phyloP scores from a whole-genome alignment of 37 sponge, comb jelly and placozoan species.

The Dysidea cf. avara region DNA sequence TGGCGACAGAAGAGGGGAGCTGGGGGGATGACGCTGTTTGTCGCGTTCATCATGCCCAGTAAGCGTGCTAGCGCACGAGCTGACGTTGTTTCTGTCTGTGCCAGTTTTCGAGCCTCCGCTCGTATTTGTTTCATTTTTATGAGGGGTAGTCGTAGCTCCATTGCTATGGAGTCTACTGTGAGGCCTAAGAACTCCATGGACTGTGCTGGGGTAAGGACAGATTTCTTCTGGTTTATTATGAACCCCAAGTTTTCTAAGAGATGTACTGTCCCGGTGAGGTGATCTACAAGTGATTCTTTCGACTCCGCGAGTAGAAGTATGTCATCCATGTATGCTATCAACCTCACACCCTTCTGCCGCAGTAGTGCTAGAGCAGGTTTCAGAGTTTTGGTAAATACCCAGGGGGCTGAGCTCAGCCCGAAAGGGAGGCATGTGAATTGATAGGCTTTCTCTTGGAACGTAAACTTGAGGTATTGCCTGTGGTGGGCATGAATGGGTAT shows the following conservation, averaged over 20 bases:
- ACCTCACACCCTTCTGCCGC: conserved; percentile 7
- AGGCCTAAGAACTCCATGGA: conserved; percentile 10
- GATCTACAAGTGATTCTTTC: neutral
- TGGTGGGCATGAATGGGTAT: too few species aligned
- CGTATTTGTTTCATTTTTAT: too few species aligned
- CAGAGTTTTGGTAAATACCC: conserved; percentile 41
- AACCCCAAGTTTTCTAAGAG: conserved; percentile 24
- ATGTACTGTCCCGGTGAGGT: neutral
- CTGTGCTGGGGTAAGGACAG: neutral
- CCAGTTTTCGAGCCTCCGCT: too few species aligned
- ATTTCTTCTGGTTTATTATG: neutral
- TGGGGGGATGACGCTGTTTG: neutral
- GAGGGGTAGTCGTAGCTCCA: too few species aligned
- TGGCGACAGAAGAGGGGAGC: conserved; percentile 7
- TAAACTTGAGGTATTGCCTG: too few species aligned
- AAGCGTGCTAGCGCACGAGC: neutral
- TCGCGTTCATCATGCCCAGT: neutral
- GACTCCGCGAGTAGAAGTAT: conserved; percentile 16
- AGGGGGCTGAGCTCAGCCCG: conserved; percentile 19
- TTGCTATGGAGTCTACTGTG: neutral
- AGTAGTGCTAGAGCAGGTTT: conserved; percentile 17
- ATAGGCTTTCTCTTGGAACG: too few species aligned
- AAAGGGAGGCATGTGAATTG: conserved; percentile 17
- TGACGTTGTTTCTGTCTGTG: neutral
- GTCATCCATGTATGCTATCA: conserved; percentile 40